These are phyloP conservation scores for Mylabris sibirica DNA, from an alignment of 2,888 invertebrate genomes.

Conservation along the genomic window DNA sequence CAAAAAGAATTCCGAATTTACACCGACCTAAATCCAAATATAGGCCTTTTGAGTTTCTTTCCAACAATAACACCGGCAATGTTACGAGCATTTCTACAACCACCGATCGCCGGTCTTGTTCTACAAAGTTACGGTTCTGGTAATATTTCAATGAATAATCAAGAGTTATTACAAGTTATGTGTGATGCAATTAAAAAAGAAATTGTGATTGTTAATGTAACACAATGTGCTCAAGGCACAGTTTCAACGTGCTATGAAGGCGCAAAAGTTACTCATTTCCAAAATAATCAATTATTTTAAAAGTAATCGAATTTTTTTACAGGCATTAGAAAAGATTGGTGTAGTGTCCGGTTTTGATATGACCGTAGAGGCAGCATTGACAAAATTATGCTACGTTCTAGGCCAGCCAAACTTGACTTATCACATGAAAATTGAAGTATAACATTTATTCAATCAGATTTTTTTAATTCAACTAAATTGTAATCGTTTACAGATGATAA, in stretches of 20 bases:
- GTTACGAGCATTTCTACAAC: conserved; percentile 71
- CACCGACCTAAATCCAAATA: conserved; percentile 79
- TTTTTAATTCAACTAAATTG: conserved; percentile 57
- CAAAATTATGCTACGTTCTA: conserved; percentile 88
- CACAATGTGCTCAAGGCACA: conserved; percentile 86
- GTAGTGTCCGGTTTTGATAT: conserved; percentile 84
- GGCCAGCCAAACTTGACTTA: conserved; percentile 75
- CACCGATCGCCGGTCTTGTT: conserved; percentile 81
- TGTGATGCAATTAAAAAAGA: conserved; percentile 76
- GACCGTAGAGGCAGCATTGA: conserved; percentile 93
- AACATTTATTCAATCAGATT: conserved; percentile 65
- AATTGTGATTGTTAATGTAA: conserved; percentile 88
- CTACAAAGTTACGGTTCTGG: conserved; percentile 94
- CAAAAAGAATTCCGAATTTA: conserved; percentile 63
- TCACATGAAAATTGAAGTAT: conserved; percentile 57
- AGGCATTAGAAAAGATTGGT: conserved; percentile 71
- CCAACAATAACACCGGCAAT: conserved; percentile 88
- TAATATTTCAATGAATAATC: conserved; percentile 85
- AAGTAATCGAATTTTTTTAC: conserved; percentile 20
- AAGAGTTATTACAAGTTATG: conserved; percentile 80
- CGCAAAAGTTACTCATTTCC: conserved; percentile 69
- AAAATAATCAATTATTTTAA: background rate
- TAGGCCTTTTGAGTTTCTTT: conserved; percentile 86
- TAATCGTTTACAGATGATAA: conserved; percentile 39
- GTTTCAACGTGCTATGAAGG: conserved; percentile 84